phyloP scores from a whole-genome alignment of 2,888 invertebrate genomes.

The Drosophila bunnanda region DNA sequence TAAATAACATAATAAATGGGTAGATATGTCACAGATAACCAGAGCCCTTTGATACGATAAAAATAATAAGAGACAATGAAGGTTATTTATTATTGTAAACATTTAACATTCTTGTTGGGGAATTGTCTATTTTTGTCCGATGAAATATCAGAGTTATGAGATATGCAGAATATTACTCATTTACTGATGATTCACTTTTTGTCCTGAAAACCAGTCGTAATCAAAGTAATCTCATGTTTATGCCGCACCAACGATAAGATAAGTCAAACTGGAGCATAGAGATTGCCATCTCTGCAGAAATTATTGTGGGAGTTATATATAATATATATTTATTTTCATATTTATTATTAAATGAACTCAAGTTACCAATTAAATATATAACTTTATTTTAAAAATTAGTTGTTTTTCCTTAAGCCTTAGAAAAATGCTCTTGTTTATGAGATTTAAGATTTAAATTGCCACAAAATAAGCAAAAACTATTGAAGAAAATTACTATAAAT shows the following conservation, averaged over 20 bases:
- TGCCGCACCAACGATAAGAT: slow-evolving; percentile 19
- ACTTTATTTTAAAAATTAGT: no score
- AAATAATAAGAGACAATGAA: neutral
- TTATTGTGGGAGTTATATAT: neutral
- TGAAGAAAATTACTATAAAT: no score
- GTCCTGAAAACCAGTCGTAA: slow-evolving; percentile 6
- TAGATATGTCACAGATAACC: slow-evolving; percentile 12
- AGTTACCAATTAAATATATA: no score
- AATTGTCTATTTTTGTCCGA: slow-evolving; percentile 1
- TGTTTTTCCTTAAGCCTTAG: no score
- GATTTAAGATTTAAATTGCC: no score
- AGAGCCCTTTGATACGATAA: neutral
- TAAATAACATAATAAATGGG: neutral
- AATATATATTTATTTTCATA: no score
- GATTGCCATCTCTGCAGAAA: neutral
- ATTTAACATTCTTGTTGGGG: neutral
- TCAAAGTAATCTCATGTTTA: neutral
- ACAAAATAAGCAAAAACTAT: no score
- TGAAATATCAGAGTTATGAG: neutral
- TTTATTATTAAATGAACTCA: no score
- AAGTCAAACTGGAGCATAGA: slow-evolving; percentile 2
- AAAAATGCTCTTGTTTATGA: no score
- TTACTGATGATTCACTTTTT: neutral
- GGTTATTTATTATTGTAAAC: neutral
- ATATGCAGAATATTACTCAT: slow-evolving; percentile 8